Evolutionary conservation across 2,888 invertebrate species (phyloP), one percentile per base, ranked within the genome.

Genomic region (Calameuta idolon): DNA sequence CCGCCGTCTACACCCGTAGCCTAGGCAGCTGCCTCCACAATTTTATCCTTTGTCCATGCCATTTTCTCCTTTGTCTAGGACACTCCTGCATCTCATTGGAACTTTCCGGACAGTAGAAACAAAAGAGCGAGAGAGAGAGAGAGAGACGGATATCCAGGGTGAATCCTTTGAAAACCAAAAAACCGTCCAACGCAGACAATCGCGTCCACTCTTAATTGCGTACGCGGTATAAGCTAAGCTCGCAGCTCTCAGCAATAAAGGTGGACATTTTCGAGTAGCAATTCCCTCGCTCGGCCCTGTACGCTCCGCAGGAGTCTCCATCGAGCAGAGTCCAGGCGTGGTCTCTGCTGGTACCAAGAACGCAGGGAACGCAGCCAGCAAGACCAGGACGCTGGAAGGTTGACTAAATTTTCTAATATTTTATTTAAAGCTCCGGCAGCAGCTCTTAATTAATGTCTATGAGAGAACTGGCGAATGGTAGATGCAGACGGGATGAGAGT

Each of bases 41-140:
- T 83, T 82, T 81, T 80, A 78, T 79, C 85, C 84, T 84, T 87
- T 84, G 85, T 87, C 85, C 85, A 83, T 85, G 83, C 83, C 84
- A 84, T 89, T 87, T 87, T 83, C 81, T 79, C 84, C 84, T 87
- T 89, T 88, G 88, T 89, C 87, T 85, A 82, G 76, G 55, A 23
- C 55, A 55, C 23, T 55, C 55, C 55, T 55, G 55, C 55, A 55
- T 55, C 23, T 55, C 55, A 55, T 55, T 55, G 9, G 55, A 55
- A 55, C 55, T 55, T 55, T 23, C 23, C 23, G 55, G 55, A 55
- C 55, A 23, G 55, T 9, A 9, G 55, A 55, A 9, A 55, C 55
- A 55, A 55, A 55, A 40, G 40, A 40, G 40, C 12, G 12, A 2
- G 40, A 55, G 37, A 12, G 12, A 2, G 40, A 55, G 37, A 12